Evolutionary conservation across 64 coral and sea anemone genomes (phyloP).

Genomic region (Hydrozoanthus tunicans): DNA sequence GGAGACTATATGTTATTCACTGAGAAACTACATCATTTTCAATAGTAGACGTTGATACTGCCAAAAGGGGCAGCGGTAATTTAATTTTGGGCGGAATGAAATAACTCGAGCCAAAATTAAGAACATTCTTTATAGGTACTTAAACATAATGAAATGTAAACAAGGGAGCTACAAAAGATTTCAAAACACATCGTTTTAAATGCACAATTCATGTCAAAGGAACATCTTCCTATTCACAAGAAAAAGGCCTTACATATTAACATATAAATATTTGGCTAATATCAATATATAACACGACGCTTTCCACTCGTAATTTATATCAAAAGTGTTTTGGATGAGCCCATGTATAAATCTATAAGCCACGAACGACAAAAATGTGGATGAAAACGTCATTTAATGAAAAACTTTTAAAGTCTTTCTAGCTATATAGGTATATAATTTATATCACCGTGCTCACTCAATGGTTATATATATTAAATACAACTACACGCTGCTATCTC

Average conservation of each 20-base stretch:
- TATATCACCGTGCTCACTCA: too few relatives aligned
- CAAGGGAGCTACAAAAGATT: too few relatives aligned
- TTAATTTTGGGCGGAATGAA: too few relatives aligned
- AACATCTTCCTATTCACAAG: neutral
- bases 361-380: neutral
- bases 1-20: neutral
- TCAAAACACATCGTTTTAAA: neutral
- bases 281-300: neutral
- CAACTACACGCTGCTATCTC: constrained; percentile 5
- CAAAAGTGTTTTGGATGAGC: neutral
- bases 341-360: neutral
- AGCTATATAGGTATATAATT: too few relatives aligned
- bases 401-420: too few relatives aligned
- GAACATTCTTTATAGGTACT: too few relatives aligned
- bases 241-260: neutral
- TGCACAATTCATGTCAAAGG: neutral
- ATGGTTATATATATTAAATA: neutral
- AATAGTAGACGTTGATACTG: neutral
- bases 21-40: neutral
- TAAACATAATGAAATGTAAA: too few relatives aligned
- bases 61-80: too few relatives aligned
- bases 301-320: neutral
- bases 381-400: neutral
- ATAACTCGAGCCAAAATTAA: too few relatives aligned
- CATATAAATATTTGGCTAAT: neutral